Evolutionary conservation across 1,140 invertebrate genomes (phyloP).

Genomic region (Cydia pomonella): DNA sequence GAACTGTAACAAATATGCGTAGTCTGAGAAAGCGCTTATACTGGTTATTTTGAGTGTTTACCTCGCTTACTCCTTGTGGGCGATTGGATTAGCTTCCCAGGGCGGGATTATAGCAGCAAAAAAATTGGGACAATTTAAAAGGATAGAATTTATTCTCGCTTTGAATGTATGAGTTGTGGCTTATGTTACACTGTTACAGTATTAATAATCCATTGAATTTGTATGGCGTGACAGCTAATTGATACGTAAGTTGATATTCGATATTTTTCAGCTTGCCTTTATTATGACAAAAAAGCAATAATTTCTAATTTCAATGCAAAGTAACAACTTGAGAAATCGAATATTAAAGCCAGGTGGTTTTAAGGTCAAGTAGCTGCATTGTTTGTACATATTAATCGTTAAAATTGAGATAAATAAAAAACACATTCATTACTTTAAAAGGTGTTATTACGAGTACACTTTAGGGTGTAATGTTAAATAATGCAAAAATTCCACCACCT

Average conservation of each 20-base stretch:
- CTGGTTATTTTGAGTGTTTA: neutral
- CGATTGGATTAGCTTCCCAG: neutral
- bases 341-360: slow-evolving; percentile 2
- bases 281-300: neutral
- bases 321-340: neutral
- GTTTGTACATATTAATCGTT: neutral
- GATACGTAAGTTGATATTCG: neutral
- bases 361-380: neutral
- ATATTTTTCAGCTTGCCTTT: neutral
- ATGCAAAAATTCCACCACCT: too few relatives aligned
- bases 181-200: slow-evolving; percentile 5
- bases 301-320: neutral
- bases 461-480: too few relatives aligned
- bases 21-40: neutral
- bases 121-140: neutral
- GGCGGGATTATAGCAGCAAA: neutral
- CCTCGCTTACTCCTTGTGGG: neutral
- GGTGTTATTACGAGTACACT: too few relatives aligned
- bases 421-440: neutral
- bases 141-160: neutral
- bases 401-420: neutral
- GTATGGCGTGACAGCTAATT: neutral
- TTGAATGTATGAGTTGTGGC: neutral
- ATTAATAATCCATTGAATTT: slow-evolving; percentile 6
- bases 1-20: too few relatives aligned